These are phyloP conservation scores for Macropus fuliginosus DNA, from an alignment of 2,797 vertebrate species.

Conservation along the genomic window DNA sequence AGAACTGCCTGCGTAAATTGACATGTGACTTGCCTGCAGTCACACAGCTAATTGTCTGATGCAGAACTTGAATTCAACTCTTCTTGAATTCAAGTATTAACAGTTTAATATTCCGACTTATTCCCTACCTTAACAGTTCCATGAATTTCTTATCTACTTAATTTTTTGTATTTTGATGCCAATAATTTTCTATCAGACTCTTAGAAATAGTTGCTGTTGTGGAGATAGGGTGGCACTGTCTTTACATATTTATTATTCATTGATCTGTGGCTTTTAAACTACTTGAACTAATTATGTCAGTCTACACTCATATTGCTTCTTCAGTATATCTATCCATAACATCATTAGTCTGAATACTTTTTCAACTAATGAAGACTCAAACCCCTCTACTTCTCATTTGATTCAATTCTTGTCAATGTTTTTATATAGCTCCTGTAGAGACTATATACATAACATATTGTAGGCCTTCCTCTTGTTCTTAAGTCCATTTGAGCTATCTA, in stretches of 20 bases:
- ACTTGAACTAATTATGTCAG: neutral
- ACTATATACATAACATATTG: neutral
- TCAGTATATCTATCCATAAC: neutral
- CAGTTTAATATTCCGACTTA: neutral
- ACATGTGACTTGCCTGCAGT: neutral
- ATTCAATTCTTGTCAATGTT: neutral
- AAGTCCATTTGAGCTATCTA: neutral
- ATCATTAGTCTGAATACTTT: neutral
- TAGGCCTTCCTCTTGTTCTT: neutral
- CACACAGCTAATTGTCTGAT: neutral
- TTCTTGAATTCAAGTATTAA: constrained; percentile 29
- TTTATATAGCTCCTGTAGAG: neutral
- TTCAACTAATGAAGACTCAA: neutral
- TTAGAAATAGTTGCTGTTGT: constrained; percentile 1
- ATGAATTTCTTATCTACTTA: neutral
- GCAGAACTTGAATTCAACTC: neutral
- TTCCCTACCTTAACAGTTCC: neutral
- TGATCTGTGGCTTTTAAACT: constrained; percentile 7
- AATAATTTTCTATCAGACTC: neutral
- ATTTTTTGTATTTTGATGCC: constrained; percentile 6
- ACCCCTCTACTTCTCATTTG: too few species aligned
- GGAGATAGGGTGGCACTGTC: neutral
- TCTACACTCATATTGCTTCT: constrained; percentile 8
- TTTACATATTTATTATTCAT: neutral
- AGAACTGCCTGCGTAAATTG: neutral